Evolutionary conservation across 2,797 vertebrate species (phyloP).

Genomic region (Pipistrellus kuhlii): DNA sequence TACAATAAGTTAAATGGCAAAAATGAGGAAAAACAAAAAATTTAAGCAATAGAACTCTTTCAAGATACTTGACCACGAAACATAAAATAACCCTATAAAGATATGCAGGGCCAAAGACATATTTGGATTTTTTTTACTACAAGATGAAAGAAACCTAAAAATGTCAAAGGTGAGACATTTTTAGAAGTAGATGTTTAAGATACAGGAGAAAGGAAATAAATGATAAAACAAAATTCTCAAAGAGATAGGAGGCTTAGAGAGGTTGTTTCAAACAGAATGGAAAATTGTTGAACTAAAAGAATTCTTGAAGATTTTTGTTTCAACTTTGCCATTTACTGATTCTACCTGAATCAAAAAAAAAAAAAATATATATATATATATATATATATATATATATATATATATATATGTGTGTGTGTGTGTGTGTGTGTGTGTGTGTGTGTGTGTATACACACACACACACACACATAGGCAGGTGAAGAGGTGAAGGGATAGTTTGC

Average conservation of each 20-base stretch:
- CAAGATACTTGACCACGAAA: not conserved
- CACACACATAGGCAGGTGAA: no score
- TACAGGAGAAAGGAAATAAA: not conserved
- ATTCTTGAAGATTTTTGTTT: not conserved
- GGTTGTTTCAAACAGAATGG: not conserved
- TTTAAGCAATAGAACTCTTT: not conserved
- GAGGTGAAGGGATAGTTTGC: not conserved
- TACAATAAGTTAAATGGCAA: not conserved
- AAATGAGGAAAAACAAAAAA: not conserved
- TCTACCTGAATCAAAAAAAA: not conserved
- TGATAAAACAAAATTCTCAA: constrained; percentile 27
- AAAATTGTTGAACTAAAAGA: not conserved
- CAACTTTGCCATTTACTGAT: not conserved
- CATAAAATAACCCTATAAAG: not conserved
- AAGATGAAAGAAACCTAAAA: not conserved
- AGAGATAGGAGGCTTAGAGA: not conserved
- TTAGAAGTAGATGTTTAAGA: not conserved
- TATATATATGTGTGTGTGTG: no score
- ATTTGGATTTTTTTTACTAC: not conserved
- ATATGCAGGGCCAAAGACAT: not conserved
- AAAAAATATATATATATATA: no score
- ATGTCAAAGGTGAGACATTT: not conserved
- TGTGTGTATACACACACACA: no score
- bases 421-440: no score
- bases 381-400: no score